Base-by-base conservation (phyloP, 2,888 invertebrate genomes). In the Hofmannophila pseudospretella region DNA sequence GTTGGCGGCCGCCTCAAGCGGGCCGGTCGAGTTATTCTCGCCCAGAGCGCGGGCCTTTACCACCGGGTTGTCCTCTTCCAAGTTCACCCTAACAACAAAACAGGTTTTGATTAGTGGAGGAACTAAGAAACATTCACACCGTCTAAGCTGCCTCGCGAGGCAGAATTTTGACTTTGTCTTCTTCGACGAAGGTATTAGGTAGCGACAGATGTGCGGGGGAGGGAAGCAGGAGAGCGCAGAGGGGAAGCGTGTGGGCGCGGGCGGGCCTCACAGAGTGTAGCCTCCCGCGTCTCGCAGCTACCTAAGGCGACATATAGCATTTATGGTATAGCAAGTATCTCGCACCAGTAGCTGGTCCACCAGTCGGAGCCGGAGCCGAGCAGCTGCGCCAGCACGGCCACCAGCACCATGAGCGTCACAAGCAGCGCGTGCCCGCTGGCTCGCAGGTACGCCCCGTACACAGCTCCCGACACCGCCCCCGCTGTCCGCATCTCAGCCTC, bases 261-360 rank as follows among this genome's bases (percentile, higher is more conserved):
- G n/a, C n/a, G n/a, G n/a, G n/a, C n/a, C n/a, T n/a, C n/a, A n/a
- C n/a, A n/a, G n/a, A n/a, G n/a, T n/a, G n/a, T n/a, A n/a, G n/a
- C n/a, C n/a, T n/a, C n/a, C n/a, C n/a, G n/a, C n/a, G n/a, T n/a
- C n/a, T n/a, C n/a, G n/a, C n/a, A n/a, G n/a, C n/a, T n/a, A n/a
- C n/a, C n/a, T n/a, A n/a, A n/a, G n/a, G n/a, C n/a, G n/a, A n/a
- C n/a, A n/a, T n/a, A n/a, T n/a, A n/a, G n/a, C n/a, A n/a, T n/a
- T n/a, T n/a, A n/a, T n/a, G n/a, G n/a, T n/a, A n/a, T n/a, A n/a
- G n/a, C n/a, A n/a, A n/a, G n/a, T n/a, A n/a, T n/a, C n/a, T n/a
- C n/a, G n/a, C n/a, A 92, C 95, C 94, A 95, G 60, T 89, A 91
- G 4, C 93, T 90, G 4, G 95, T 89, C 85, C 94, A 96, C 77